These are phyloP conservation scores for Agrilus planipennis DNA, from an alignment of 1,140 invertebrate genomes.

Conservation along the genomic window DNA sequence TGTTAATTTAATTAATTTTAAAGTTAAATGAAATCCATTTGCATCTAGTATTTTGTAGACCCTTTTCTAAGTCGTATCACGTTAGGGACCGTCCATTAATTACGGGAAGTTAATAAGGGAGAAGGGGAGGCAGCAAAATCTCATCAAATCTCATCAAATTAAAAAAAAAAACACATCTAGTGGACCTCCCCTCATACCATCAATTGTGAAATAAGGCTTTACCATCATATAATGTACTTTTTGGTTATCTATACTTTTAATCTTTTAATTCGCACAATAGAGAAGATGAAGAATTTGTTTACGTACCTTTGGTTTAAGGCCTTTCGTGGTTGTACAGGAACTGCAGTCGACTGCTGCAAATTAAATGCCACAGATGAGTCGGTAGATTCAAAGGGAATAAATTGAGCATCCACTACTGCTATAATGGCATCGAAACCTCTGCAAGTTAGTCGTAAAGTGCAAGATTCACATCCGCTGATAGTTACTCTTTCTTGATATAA, in stretches of 20 bases:
- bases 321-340: slow-evolving; percentile 20
- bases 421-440: slow-evolving; percentile 24
- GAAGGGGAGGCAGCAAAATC: background rate
- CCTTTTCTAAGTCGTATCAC: too few relatives aligned
- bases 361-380: slow-evolving; percentile 7
- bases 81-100: too few relatives aligned
- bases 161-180: background rate
- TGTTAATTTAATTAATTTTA: too few relatives aligned
- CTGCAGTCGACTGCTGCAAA: slow-evolving; percentile 4
- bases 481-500: slow-evolving; percentile 26
- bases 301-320: slow-evolving; percentile 25
- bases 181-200: background rate
- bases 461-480: slow-evolving; percentile 24
- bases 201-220: background rate
- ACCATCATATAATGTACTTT: background rate
- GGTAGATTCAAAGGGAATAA: slow-evolving; percentile 7
- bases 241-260: background rate
- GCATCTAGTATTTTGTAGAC: too few relatives aligned
- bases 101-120: slow-evolving; percentile 1
- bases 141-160: background rate
- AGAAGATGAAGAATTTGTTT: background rate
- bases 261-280: background rate
- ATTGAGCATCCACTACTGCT: slow-evolving; percentile 22
- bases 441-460: slow-evolving; percentile 24
- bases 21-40: too few relatives aligned